Conservation (phyloP, 2,888 invertebrate species). For the Gymnosoma rotundatum region DNA sequence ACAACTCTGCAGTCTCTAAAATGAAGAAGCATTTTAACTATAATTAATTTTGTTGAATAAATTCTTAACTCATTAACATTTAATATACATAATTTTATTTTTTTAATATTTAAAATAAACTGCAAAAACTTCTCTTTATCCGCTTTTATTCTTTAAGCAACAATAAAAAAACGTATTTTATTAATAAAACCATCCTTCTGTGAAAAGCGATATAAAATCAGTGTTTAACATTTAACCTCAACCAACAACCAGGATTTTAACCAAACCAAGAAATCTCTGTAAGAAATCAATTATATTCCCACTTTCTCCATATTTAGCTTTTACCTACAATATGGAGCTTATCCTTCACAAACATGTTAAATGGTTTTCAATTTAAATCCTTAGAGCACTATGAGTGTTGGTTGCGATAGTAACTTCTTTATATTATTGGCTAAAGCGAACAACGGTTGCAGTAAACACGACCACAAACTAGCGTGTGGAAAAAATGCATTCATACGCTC, state of each 20-base stretch:
- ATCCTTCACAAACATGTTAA: conserved; percentile 56
- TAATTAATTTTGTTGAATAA: not conserved
- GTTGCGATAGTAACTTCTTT: conserved; percentile 19
- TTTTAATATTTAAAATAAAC: not conserved
- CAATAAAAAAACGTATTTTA: not conserved
- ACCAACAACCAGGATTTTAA: conserved; percentile 35
- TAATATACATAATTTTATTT: not conserved
- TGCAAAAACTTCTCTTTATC: not conserved
- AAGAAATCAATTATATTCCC: conserved; percentile 42
- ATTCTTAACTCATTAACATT: not conserved
- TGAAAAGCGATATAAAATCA: conserved; percentile 26
- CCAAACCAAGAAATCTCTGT: conserved; percentile 51
- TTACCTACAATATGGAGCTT: conserved; percentile 56
- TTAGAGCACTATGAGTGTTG: conserved; percentile 50
- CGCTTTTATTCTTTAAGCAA: not conserved
- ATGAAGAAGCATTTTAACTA: not conserved
- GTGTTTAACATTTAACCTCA: conserved; percentile 37
- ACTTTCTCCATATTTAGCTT: conserved; percentile 19
- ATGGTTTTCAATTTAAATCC: conserved; percentile 63
- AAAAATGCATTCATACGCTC: conserved; percentile 45
- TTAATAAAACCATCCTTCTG: conserved; percentile 11
- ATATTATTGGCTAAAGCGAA: conserved; percentile 32
- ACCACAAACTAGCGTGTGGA: conserved; percentile 52
- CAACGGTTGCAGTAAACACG: conserved; percentile 16
- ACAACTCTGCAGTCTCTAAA: conserved; percentile 98